Conservation (phyloP, 2,113 vertebrate genomes). For the Tupaia chinensis region DNA sequence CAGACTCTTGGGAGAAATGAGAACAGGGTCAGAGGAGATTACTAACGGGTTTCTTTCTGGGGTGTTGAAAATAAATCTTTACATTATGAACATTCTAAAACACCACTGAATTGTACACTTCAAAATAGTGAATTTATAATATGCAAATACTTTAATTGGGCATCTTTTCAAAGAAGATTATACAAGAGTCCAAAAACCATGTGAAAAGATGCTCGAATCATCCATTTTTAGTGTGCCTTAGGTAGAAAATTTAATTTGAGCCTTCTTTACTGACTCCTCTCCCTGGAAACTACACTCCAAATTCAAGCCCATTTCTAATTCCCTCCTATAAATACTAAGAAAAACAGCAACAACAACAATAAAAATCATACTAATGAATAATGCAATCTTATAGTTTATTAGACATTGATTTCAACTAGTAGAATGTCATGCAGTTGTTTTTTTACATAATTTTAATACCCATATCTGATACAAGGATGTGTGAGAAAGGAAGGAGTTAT, state of each 20-base stretch:
- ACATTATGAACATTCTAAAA: not conserved
- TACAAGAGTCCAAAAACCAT: not conserved
- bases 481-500: not conserved
- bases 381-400: not conserved
- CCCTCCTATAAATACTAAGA: not conserved
- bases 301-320: not conserved
- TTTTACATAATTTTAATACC: not conserved
- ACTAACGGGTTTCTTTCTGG: not conserved
- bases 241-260: not conserved
- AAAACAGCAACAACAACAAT: not conserved
- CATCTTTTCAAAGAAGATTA: not conserved
- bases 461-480: not conserved
- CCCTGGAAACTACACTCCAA: not conserved
- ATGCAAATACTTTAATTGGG: not conserved
- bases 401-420: not conserved
- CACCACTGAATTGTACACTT: not conserved
- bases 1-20: too few relatives aligned
- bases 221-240: not conserved
- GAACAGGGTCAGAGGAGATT: not conserved
- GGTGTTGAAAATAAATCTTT: not conserved
- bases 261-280: rapidly evolving
- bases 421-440: not conserved
- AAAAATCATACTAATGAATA: slow-evolving; percentile 53
- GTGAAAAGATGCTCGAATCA: not conserved
- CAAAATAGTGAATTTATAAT: not conserved